Evolutionary conservation across 2,888 invertebrate species (phyloP).

Genomic region (Choristoneura rosaceana): DNA sequence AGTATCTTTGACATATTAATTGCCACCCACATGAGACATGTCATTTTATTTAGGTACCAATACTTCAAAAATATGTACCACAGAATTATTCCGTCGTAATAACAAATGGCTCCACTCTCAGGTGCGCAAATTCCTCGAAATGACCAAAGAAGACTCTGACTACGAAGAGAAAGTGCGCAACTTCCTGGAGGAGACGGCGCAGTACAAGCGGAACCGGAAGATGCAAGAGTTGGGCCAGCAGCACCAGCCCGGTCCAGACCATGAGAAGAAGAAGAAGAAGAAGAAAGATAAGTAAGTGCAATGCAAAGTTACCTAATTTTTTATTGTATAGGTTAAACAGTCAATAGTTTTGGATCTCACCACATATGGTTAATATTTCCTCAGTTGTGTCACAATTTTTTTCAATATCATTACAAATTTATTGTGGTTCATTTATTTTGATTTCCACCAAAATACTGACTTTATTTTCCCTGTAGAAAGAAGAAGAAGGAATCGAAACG

Average conservation of each 20-base stretch:
- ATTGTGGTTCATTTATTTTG: too few relatives aligned
- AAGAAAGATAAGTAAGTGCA: conserved; percentile 82
- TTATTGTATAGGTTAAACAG: too few relatives aligned
- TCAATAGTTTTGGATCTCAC: too few relatives aligned
- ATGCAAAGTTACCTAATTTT: too few relatives aligned
- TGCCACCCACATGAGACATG: too few relatives aligned
- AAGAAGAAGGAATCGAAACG: conserved; percentile 91
- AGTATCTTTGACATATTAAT: too few relatives aligned
- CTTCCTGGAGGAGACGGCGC: conserved; percentile 92
- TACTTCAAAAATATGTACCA: too few relatives aligned
- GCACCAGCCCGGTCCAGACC: conserved; percentile 74
- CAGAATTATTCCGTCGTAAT: too few relatives aligned
- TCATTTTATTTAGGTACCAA: too few relatives aligned
- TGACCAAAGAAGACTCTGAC: conserved; percentile 93
- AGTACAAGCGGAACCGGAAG: conserved; percentile 90
- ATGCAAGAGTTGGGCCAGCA: conserved; percentile 88
- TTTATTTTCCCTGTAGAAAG: conserved; percentile 65
- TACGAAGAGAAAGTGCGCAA: conserved; percentile 95
- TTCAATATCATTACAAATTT: too few relatives aligned
- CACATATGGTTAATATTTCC: too few relatives aligned
- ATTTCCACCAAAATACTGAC: background rate
- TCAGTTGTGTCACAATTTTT: too few relatives aligned
- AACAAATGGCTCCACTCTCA: conserved; percentile 47
- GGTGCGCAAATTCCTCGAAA: conserved; percentile 91
- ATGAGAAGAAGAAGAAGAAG: conserved; percentile 83